Evolutionary conservation across 2,888 invertebrate genomes (phyloP).

Genomic region (Zhuqinia jingwanae): DNA sequence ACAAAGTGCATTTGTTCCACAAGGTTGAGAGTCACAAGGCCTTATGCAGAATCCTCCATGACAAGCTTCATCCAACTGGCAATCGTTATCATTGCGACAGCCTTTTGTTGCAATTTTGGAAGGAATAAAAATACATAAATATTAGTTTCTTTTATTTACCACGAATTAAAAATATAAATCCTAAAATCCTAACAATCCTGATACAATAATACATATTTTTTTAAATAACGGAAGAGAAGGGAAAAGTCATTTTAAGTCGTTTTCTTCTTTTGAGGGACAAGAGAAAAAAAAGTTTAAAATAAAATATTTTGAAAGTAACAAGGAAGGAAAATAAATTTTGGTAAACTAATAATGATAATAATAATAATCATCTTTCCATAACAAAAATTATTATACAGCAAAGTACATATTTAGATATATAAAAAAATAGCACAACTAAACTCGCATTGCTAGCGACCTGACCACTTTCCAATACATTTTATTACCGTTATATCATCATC

Average conservation of each 20-base stretch:
- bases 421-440: background rate
- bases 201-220: background rate
- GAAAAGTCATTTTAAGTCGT: constrained; percentile 13
- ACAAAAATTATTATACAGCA: background rate
- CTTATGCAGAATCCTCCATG: constrained; percentile 85
- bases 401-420: background rate
- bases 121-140: background rate
- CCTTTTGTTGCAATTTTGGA: constrained; percentile 27
- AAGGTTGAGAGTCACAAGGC: constrained; percentile 84
- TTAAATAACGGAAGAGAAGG: background rate
- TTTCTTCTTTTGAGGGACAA: background rate
- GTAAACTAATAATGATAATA: background rate
- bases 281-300: constrained; percentile 9
- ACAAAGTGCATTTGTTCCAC: constrained; percentile 88
- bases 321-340: constrained; percentile 19
- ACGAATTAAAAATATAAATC: no score
- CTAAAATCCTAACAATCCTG: background rate
- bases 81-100: constrained; percentile 88
- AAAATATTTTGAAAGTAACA: constrained; percentile 16
- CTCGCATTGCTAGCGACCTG: background rate
- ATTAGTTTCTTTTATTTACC: constrained; percentile 10
- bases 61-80: constrained; percentile 92
- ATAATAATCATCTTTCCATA: background rate
- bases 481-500: no score
- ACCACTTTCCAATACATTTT: background rate